Evolutionary conservation across 1,140 invertebrate species (phyloP), one percentile per base, ranked within the genome.

Genomic region (Chlorops oryzae): DNA sequence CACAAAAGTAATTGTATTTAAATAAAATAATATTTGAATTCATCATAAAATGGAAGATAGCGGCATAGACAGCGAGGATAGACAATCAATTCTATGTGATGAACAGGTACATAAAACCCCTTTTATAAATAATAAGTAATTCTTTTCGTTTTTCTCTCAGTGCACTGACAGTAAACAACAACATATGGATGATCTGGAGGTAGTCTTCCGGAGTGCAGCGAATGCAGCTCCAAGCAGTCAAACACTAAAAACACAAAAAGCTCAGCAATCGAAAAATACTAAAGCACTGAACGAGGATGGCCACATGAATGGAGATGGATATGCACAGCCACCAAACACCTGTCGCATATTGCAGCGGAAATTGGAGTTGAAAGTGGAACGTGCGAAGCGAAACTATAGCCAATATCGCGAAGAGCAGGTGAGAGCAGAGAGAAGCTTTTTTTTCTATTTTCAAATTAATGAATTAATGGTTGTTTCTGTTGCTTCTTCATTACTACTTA

Each of bases 41-140:
- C n/a, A n/a, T n/a, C n/a, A n/a, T n/a, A n/a, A n/a, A n/a, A 65
- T 71, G 64, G 68, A 71, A 46, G 68, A 71, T 21, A 69, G 65
- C 42, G 68, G 68, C 47, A 69, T 71, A 15, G 68, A 71, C 13
- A 71, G 68, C 50, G 68, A 69, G 44, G 68, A 71, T 32, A 66
- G 61, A 49, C 63, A 63, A 43, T 69, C 65, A 28, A 68, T 59
- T 42, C 60, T 57, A 5, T 62, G 48, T 32, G 65, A 68, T 44
- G 65, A 68, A 21, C 22, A 21, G 4, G n/a, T n/a, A n/a, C n/a
- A n/a, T n/a, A n/a, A n/a, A n/a, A n/a, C n/a, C n/a, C n/a, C n/a
- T n/a, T n/a, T n/a, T n/a, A n/a, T n/a, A n/a, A n/a, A n/a, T n/a
- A n/a, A n/a, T n/a, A n/a, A n/a, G n/a, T n/a, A n/a, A n/a, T n/a